A percentile compares a stretch with the other conserved stretches of the same genome.
Conservation (phyloP, 2,888 invertebrate genomes). For the Chelonus formosanus region DNA sequence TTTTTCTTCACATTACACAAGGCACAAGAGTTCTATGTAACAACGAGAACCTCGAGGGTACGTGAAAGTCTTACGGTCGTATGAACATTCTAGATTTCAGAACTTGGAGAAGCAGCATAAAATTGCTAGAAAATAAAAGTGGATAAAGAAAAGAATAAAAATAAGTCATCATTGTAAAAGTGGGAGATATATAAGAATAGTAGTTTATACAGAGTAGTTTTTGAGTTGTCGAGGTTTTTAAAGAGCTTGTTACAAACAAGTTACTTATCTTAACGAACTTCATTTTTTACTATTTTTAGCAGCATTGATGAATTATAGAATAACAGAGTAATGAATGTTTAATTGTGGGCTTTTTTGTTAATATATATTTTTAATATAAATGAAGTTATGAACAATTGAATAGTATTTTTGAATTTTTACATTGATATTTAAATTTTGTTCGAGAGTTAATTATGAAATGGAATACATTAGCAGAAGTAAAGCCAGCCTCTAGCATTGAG, state of each 20-base stretch:
- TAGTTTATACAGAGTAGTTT: constrained; percentile 28
- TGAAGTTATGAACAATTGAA: too few species aligned
- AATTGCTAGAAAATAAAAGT: constrained; percentile 35
- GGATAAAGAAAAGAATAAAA: constrained; percentile 25
- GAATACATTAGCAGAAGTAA: background rate
- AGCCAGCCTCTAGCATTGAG: background rate
- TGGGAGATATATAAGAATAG: constrained; percentile 32
- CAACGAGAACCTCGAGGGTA: constrained; percentile 19
- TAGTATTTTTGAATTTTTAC: too few species aligned
- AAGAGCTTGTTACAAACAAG: constrained; percentile 48
- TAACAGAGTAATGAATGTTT: too few species aligned
- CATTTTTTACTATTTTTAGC: too few species aligned
- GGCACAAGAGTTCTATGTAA: constrained; percentile 10
- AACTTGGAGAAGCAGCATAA: constrained; percentile 10
- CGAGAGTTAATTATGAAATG: too few species aligned
- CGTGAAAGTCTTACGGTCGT: constrained; percentile 18
- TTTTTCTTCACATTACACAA: constrained; percentile 13
- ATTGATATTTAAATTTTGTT: too few species aligned
- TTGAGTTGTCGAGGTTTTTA: constrained; percentile 46
- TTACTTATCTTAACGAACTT: constrained; percentile 45
- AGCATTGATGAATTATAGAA: too few species aligned
- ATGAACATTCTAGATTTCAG: constrained; percentile 12
- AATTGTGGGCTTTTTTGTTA: too few species aligned
- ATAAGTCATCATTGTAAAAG: constrained; percentile 18
- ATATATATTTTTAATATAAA: too few species aligned